Conservation (phyloP, 2,888 invertebrate species). For the Euclidia mi region DNA sequence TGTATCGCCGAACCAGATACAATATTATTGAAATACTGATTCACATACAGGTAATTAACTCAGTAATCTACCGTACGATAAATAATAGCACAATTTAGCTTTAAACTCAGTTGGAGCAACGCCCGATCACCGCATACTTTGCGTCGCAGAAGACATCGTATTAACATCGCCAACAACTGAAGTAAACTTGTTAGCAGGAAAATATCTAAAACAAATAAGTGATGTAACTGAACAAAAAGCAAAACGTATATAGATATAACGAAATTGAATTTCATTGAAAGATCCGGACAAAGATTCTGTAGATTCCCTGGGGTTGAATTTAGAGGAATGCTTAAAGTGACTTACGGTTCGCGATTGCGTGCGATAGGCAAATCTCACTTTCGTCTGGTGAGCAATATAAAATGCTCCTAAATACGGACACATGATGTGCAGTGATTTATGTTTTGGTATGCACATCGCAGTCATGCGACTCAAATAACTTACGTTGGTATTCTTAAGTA, state of each 20-base stretch:
- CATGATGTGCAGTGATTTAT: no score
- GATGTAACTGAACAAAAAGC: constrained; percentile 59
- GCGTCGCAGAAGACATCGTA: constrained; percentile 1
- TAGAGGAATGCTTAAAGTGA: constrained; percentile 80
- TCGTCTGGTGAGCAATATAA: constrained; percentile 70
- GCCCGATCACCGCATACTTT: not conserved
- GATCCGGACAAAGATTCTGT: constrained; percentile 78
- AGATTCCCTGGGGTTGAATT: constrained; percentile 75
- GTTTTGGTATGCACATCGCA: no score
- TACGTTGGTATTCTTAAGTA: no score
- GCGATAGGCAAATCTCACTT: constrained; percentile 79
- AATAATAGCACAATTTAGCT: not conserved
- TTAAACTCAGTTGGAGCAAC: not conserved
- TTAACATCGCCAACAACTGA: not conserved
- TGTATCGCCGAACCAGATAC: no score
- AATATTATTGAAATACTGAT: no score
- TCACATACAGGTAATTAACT: no score
- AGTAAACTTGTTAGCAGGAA: constrained; percentile 37
- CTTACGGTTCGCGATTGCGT: constrained; percentile 81
- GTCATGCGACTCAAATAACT: no score
- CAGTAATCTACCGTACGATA: no score
- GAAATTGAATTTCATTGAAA: constrained; percentile 85
- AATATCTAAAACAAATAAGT: constrained; percentile 57
- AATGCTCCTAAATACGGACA: constrained; percentile 66
- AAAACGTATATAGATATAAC: constrained; percentile 72